These are phyloP conservation scores for Chironomus tepperi DNA, from an alignment of 1,140 invertebrate genomes.

Conservation along the genomic window DNA sequence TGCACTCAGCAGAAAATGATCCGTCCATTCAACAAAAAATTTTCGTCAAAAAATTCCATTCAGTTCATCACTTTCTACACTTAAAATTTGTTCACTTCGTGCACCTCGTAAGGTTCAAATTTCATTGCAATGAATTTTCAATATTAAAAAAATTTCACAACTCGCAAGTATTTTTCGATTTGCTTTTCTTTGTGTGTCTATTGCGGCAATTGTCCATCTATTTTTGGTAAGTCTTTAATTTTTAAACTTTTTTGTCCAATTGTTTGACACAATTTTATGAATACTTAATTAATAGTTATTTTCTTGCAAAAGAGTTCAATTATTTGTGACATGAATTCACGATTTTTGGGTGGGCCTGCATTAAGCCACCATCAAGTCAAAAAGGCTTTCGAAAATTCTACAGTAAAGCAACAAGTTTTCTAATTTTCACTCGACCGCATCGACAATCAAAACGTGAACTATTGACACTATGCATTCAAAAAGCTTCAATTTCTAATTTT, in stretches of 20 bases:
- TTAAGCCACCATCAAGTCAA: neutral
- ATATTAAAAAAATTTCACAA: too few relatives aligned
- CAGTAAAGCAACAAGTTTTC: neutral
- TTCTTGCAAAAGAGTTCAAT: neutral
- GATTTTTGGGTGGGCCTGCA: neutral
- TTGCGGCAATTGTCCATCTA: neutral
- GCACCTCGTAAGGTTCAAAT: too few relatives aligned
- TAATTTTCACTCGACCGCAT: conserved; percentile 17
- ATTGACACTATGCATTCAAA: neutral
- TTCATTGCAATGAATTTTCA: too few relatives aligned
- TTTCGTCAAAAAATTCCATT: too few relatives aligned
- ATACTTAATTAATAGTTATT: neutral
- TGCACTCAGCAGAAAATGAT: too few relatives aligned
- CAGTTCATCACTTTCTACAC: too few relatives aligned
- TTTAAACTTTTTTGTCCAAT: neutral
- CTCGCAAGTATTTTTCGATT: too few relatives aligned
- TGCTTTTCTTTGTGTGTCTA: too few relatives aligned
- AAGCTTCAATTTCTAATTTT: neutral
- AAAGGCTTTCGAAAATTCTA: neutral
- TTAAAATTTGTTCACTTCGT: too few relatives aligned
- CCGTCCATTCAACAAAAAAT: too few relatives aligned
- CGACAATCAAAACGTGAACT: neutral
- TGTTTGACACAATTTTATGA: neutral
- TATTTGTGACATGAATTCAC: neutral
- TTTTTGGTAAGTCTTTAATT: neutral